phyloP scores from a whole-genome alignment of 2,797 vertebrate species.

The Tympanoctomys barrerae region DNA sequence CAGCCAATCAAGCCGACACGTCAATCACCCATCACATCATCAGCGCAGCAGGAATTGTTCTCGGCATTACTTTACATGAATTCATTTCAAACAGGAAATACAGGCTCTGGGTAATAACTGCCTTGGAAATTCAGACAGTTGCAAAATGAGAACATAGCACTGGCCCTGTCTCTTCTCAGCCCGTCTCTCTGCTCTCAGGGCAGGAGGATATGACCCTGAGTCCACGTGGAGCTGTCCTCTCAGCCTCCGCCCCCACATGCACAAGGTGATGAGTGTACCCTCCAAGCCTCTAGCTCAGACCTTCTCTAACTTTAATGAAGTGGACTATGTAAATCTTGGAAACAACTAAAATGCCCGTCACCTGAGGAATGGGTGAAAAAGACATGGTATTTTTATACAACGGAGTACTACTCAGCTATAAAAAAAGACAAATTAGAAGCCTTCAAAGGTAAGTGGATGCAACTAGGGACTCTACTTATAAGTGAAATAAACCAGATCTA shows the following conservation, averaged over 20 bases:
- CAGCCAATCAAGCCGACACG: not conserved
- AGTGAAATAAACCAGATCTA: no score
- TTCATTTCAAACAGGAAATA: not conserved
- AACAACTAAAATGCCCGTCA: no score
- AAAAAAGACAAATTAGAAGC: no score
- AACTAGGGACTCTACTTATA: no score
- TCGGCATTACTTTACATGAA: not conserved
- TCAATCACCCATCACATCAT: not conserved
- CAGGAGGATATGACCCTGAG: not conserved
- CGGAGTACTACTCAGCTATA: no score
- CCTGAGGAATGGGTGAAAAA: no score
- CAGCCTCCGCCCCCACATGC: not conserved
- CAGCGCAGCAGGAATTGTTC: not conserved
- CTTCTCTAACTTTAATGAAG: constrained; percentile 4
- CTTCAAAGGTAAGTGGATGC: no score
- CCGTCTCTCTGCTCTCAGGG: not conserved
- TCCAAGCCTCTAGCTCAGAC: not conserved
- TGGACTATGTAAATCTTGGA: not conserved
- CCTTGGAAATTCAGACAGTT: constrained; percentile 15
- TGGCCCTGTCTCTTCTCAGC: not conserved
- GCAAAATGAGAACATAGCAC: constrained; percentile 5
- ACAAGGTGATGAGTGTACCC: not conserved
- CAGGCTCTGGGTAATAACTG: not conserved
- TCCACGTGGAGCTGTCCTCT: not conserved
- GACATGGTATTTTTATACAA: no score